Evolutionary conservation across 2,888 invertebrate genomes (phyloP).

Genomic region (Flabesymbios commensalis): DNA sequence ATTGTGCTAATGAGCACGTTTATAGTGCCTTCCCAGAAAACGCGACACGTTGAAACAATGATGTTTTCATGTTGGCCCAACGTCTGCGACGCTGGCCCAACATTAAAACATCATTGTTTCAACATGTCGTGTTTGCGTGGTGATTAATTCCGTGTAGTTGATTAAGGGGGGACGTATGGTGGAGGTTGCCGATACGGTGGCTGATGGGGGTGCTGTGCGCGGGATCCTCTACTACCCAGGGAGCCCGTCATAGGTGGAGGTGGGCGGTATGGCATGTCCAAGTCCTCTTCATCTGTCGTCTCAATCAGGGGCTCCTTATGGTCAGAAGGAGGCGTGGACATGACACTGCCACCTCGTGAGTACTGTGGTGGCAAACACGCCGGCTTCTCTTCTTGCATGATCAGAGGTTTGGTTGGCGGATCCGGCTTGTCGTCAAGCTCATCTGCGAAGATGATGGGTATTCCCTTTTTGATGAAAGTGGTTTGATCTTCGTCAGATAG

Average conservation of each 20-base stretch:
- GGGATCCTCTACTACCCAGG: background rate
- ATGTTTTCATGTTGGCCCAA: no score
- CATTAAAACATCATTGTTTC: no score
- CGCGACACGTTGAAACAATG: no score
- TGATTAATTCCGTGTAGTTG: no score
- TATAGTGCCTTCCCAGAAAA: no score
- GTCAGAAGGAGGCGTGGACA: constrained; percentile 33
- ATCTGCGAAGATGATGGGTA: constrained; percentile 92
- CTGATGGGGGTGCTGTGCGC: background rate
- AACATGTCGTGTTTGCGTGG: no score
- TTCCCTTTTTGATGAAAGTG: constrained; percentile 66
- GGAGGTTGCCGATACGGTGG: background rate
- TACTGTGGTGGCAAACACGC: constrained; percentile 63
- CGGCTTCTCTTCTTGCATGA: constrained; percentile 92
- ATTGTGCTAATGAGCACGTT: no score
- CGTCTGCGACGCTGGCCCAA: no score
- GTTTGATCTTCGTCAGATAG: constrained; percentile 77
- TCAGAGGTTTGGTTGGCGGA: constrained; percentile 82
- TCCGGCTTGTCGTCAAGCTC: constrained; percentile 91
- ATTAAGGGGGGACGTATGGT: background rate
- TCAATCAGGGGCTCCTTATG: constrained; percentile 30
- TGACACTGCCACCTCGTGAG: constrained; percentile 12
- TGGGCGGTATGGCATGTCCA: background rate
- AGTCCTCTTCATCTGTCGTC: constrained; percentile 22
- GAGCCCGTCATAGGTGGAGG: constrained; percentile 1